These are phyloP conservation scores for Halcyon malimbica DNA, from an alignment of 2,113 vertebrate species.

Conservation along the genomic window DNA sequence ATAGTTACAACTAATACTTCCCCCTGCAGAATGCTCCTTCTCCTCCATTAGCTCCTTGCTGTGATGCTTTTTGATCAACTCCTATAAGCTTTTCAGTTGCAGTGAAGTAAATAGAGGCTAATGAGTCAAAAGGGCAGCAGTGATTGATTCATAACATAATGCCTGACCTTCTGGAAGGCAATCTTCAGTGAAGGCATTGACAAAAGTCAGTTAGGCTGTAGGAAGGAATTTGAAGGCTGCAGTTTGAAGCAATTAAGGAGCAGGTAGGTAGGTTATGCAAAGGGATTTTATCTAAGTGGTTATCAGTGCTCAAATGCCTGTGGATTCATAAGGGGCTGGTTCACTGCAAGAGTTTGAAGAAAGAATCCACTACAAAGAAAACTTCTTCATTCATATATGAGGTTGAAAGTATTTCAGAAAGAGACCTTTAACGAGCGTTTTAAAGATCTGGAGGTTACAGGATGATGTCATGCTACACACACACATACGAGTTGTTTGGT, in stretches of 20 bases:
- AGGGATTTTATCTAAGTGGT: neutral
- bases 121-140: neutral
- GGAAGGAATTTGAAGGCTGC: neutral
- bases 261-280: neutral
- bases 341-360: neutral
- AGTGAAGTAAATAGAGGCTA: neutral
- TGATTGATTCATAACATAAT: neutral
- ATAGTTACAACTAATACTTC: neutral
- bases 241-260: neutral
- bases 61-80: neutral
- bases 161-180: neutral
- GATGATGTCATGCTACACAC: neutral
- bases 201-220: neutral
- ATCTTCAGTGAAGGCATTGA: neutral
- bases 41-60: neutral
- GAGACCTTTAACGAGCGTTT: neutral
- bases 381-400: neutral
- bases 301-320: neutral
- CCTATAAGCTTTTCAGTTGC: neutral
- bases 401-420: neutral
- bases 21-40: neutral
- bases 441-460: neutral
- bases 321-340: neutral
- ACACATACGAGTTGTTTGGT: neutral
- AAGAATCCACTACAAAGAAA: neutral